phyloP scores from a whole-genome alignment of 2,113 vertebrate genomes.

The Pyxicephalus adspersus region DNA sequence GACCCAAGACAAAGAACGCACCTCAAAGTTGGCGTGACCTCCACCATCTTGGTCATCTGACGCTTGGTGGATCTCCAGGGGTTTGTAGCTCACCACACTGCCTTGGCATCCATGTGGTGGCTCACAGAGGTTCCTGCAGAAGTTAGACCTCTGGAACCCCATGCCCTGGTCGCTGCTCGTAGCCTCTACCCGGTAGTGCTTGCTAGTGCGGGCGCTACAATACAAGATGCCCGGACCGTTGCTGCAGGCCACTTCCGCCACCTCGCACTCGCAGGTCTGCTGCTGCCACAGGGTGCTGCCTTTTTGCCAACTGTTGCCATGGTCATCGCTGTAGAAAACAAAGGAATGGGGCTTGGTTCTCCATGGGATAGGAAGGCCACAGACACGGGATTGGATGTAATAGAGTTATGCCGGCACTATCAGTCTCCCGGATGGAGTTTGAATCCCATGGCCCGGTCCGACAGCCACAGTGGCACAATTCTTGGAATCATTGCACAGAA shows the following conservation, averaged over 20 bases:
- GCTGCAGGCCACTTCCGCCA: slow-evolving; percentile 77
- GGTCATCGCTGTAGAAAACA: slow-evolving; percentile 85
- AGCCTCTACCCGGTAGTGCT: slow-evolving; percentile 76
- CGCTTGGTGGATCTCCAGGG: slow-evolving; percentile 18
- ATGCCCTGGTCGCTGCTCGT: slow-evolving; percentile 73
- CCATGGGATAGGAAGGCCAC: slow-evolving; percentile 59
- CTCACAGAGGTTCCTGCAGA: slow-evolving; percentile 73
- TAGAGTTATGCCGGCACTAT: slow-evolving; percentile 87
- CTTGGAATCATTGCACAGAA: slow-evolving; percentile 70
- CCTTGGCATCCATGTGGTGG: slow-evolving; percentile 82
- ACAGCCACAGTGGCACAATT: slow-evolving; percentile 90
- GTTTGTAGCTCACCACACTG: slow-evolving; percentile 83
- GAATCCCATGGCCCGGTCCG: slow-evolving; percentile 89
- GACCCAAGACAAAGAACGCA: slow-evolving; percentile 72
- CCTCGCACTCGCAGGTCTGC: slow-evolving; percentile 80
- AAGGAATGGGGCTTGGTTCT: slow-evolving; percentile 73
- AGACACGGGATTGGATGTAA: slow-evolving; percentile 66
- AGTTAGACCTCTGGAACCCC: slow-evolving; percentile 68
- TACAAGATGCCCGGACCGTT: slow-evolving; percentile 74
- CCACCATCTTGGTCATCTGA: not conserved
- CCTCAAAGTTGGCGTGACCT: not conserved
- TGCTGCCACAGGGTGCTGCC: slow-evolving; percentile 65
- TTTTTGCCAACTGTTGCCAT: slow-evolving; percentile 76
- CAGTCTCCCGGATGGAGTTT: slow-evolving; percentile 79
- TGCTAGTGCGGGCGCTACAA: slow-evolving; percentile 79